Percentiles rank a stretch among this genome's conserved stretches.
phyloP scores from a whole-genome alignment of 1,140 invertebrate species.

The Colletes gigas region DNA sequence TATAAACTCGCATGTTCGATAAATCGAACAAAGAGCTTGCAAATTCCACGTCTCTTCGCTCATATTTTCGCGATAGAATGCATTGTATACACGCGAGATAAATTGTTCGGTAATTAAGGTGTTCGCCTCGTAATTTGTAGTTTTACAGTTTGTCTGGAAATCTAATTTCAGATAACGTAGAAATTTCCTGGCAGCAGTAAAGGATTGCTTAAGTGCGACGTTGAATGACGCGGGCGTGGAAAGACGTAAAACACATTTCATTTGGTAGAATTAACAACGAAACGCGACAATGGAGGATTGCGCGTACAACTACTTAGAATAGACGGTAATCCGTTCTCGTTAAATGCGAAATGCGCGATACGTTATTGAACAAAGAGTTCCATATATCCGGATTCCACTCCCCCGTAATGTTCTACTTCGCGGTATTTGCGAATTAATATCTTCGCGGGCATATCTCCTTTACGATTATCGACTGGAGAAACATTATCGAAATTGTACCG shows the following conservation, averaged over 20 bases:
- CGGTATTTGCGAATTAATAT: background rate
- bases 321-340: background rate
- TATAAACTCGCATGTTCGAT: too few relatives aligned
- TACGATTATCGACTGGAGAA: background rate
- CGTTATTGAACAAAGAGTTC: slow-evolving; percentile 7
- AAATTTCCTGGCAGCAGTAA: too few relatives aligned
- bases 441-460: background rate
- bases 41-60: too few relatives aligned
- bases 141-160: too few relatives aligned
- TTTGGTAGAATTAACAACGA: background rate
- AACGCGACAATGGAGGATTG: background rate
- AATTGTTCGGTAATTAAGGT: too few relatives aligned
- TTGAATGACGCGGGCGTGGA: too few relatives aligned
- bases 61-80: too few relatives aligned
- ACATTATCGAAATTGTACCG: background rate
- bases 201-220: too few relatives aligned
- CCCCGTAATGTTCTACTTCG: background rate
- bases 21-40: too few relatives aligned
- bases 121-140: too few relatives aligned
- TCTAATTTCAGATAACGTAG: too few relatives aligned
- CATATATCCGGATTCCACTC: background rate
- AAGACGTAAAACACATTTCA: background rate
- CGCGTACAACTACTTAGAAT: background rate
- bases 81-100: too few relatives aligned
- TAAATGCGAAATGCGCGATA: background rate